phyloP scores from a whole-genome alignment of 1,140 invertebrate genomes.

The Drosophila albomicans region DNA sequence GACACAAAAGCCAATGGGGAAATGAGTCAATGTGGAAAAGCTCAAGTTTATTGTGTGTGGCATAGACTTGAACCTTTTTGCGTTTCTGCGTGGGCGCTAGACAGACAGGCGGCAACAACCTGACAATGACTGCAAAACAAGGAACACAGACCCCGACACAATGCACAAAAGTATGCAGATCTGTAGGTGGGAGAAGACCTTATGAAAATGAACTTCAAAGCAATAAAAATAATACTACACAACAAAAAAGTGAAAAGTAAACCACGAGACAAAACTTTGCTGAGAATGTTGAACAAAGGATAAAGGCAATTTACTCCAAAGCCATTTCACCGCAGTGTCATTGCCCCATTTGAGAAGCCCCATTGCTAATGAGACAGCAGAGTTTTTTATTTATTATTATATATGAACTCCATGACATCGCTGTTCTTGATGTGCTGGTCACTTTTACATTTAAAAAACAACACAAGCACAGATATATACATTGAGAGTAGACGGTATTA shows the following conservation, averaged over 20 bases:
- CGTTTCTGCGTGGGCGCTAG: slow-evolving; percentile 47
- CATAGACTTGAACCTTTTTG: slow-evolving; percentile 56
- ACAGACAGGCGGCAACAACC: slow-evolving; percentile 70
- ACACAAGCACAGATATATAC: slow-evolving; percentile 22
- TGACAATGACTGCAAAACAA: slow-evolving; percentile 63
- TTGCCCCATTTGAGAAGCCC: slow-evolving; percentile 18
- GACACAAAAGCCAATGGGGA: slow-evolving; percentile 51
- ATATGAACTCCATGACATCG: slow-evolving; percentile 6
- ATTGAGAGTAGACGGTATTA: slow-evolving; percentile 6
- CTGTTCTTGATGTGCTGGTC: slow-evolving; percentile 23
- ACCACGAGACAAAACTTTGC: slow-evolving; percentile 52
- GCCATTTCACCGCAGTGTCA: not conserved
- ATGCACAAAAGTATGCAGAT: not conserved
- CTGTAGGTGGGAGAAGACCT: slow-evolving; percentile 15
- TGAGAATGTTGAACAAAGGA: slow-evolving; percentile 26
- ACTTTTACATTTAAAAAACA: slow-evolving; percentile 29
- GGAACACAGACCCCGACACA: not conserved
- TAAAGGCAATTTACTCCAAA: slow-evolving; percentile 1
- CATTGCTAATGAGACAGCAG: slow-evolving; percentile 9
- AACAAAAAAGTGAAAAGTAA: slow-evolving; percentile 53
- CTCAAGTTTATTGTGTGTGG: slow-evolving; percentile 35
- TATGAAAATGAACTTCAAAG: slow-evolving; percentile 58
- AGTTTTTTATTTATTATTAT: slow-evolving; percentile 25
- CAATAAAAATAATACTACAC: slow-evolving; percentile 35
- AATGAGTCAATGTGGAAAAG: slow-evolving; percentile 63